Evolutionary conservation across 2,888 invertebrate genomes (phyloP).

Genomic region (Notodonta dromedarius): DNA sequence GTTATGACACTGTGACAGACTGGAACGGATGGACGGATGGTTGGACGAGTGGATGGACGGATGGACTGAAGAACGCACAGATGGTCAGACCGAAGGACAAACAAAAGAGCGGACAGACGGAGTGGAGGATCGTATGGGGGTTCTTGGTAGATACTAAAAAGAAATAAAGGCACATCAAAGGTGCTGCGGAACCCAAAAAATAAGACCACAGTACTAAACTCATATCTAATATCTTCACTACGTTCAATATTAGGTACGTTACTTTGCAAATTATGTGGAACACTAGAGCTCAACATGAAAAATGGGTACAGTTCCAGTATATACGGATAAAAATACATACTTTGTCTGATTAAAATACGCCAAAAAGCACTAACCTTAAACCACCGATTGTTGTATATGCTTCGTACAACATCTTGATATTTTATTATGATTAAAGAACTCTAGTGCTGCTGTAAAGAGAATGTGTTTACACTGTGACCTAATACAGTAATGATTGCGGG

Average conservation of each 20-base stretch:
- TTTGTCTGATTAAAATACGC: constrained; percentile 1
- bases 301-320: neutral
- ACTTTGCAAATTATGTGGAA: neutral
- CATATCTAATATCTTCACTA: too few relatives aligned
- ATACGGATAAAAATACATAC: neutral
- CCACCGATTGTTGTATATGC: neutral
- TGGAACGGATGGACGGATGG: too few relatives aligned
- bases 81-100: too few relatives aligned
- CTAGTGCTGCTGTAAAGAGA: neutral
- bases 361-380: neutral
- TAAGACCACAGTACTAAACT: too few relatives aligned
- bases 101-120: too few relatives aligned
- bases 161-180: too few relatives aligned
- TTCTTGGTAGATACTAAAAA: too few relatives aligned
- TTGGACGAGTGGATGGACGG: too few relatives aligned
- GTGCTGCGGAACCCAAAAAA: too few relatives aligned
- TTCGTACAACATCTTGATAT: neutral
- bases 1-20: too few relatives aligned
- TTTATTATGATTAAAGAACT: neutral
- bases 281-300: neutral
- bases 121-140: too few relatives aligned
- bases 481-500: neutral
- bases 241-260: neutral
- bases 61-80: too few relatives aligned
- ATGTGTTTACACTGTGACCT: neutral